phyloP scores from a whole-genome alignment of 2,113 vertebrate genomes.

The Tinamus guttatus region DNA sequence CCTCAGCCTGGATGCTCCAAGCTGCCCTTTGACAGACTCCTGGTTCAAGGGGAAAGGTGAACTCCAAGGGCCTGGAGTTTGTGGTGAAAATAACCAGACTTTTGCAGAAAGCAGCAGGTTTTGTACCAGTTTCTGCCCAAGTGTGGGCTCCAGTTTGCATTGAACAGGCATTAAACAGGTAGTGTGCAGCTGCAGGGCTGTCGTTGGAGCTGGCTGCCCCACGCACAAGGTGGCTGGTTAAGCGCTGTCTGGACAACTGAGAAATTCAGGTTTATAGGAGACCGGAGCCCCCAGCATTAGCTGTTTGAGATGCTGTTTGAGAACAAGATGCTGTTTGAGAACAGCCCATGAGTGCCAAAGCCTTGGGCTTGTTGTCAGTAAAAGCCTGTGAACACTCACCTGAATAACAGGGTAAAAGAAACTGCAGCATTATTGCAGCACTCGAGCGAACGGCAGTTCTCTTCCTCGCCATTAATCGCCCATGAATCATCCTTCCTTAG shows the following conservation, averaged over 20 bases:
- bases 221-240: not conserved
- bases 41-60: not conserved
- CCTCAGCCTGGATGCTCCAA: not conserved
- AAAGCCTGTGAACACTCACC: not conserved
- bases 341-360: not conserved
- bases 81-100: not conserved
- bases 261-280: not conserved
- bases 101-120: not conserved
- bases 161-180: not conserved
- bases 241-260: not conserved
- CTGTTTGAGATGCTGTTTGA: too few species aligned
- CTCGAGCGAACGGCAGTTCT: not conserved
- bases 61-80: not conserved
- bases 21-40: not conserved
- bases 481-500: constrained; percentile 26
- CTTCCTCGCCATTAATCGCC: not conserved
- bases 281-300: not conserved
- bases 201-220: not conserved
- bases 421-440: not conserved
- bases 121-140: not conserved
- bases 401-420: not conserved
- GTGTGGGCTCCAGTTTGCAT: not conserved
- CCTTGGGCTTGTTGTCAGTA: not conserved
- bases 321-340: not conserved
- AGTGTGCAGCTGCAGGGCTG: not conserved